phyloP scores from a whole-genome alignment of 2,113 vertebrate genomes.

The Varanus salvator region DNA sequence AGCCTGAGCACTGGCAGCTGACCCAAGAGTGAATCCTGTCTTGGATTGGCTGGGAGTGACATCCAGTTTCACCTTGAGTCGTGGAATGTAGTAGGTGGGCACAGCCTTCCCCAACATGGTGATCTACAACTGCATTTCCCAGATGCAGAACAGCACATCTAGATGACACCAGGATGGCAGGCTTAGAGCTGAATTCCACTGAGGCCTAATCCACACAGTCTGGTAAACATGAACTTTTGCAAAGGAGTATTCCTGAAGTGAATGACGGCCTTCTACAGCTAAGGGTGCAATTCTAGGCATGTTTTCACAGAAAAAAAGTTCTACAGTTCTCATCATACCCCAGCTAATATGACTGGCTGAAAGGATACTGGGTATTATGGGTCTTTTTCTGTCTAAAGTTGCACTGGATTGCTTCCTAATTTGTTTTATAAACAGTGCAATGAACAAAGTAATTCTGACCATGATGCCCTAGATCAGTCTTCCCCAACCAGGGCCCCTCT shows the following conservation, averaged over 20 bases:
- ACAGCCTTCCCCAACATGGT: not conserved
- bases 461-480: not conserved
- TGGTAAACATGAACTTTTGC: conserved; percentile 4
- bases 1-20: too few relatives aligned
- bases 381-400: too few relatives aligned
- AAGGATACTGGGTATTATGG: too few relatives aligned
- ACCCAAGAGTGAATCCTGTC: not conserved
- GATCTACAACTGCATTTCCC: too few relatives aligned
- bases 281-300: too few relatives aligned
- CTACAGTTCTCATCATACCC: too few relatives aligned
- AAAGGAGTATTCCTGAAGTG: conserved; percentile 26
- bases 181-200: not conserved
- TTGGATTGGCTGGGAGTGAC: not conserved
- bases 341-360: too few relatives aligned
- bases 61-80: not conserved
- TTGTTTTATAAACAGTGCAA: not conserved
- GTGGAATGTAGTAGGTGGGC: not conserved
- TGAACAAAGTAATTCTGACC: not conserved
- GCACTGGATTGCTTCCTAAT: too few relatives aligned
- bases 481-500: too few relatives aligned
- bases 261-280: not conserved
- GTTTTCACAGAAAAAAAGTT: too few relatives aligned
- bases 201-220: not conserved
- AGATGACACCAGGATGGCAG: too few relatives aligned
- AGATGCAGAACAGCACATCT: too few relatives aligned